These are phyloP conservation scores for Ammodytes dubius DNA, from an alignment of 2,113 vertebrate genomes.

Conservation along the genomic window DNA sequence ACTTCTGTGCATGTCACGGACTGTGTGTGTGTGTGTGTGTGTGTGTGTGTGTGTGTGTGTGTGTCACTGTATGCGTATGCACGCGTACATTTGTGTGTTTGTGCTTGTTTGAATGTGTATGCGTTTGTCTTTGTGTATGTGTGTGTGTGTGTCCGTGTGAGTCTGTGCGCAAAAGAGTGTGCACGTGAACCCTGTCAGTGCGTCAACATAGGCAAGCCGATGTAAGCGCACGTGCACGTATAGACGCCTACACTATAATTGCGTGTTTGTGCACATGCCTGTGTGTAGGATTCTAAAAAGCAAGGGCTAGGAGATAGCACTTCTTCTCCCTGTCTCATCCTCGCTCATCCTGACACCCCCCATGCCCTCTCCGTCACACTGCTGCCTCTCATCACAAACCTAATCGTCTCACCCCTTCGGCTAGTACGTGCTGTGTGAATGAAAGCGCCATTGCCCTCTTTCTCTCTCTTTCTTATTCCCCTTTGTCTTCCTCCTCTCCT, in stretches of 20 bases:
- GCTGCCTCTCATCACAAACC: constrained; percentile 84
- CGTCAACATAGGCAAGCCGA: constrained; percentile 22
- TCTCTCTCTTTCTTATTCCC: constrained; percentile 67
- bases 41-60: constrained; percentile 23
- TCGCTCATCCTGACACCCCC: constrained; percentile 84
- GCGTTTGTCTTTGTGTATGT: constrained; percentile 8
- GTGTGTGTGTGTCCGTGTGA: constrained; percentile 27
- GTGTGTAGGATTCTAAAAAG: constrained; percentile 62
- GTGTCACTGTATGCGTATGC: constrained; percentile 21
- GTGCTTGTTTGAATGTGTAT: constrained; percentile 16
- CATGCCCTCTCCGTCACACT: constrained; percentile 84
- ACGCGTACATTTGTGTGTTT: neutral
- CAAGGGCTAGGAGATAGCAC: constrained; percentile 63
- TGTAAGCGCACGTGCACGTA: constrained; percentile 19
- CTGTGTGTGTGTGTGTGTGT: constrained; percentile 5
- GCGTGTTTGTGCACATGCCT: constrained; percentile 23
- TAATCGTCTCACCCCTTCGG: constrained; percentile 85
- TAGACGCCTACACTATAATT: constrained; percentile 21
- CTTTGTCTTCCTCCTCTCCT: constrained; percentile 71
- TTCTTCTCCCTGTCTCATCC: constrained; percentile 81
- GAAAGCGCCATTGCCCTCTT: constrained; percentile 80
- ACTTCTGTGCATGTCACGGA: neutral
- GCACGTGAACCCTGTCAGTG: no score
- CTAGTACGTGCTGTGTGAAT: constrained; percentile 83
- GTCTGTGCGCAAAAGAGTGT: neutral